Percentiles rank a stretch among this genome's conserved stretches.
Evolutionary conservation across 2,113 vertebrate genomes (phyloP).

Genomic region (Ageneiosus marmoratus): DNA sequence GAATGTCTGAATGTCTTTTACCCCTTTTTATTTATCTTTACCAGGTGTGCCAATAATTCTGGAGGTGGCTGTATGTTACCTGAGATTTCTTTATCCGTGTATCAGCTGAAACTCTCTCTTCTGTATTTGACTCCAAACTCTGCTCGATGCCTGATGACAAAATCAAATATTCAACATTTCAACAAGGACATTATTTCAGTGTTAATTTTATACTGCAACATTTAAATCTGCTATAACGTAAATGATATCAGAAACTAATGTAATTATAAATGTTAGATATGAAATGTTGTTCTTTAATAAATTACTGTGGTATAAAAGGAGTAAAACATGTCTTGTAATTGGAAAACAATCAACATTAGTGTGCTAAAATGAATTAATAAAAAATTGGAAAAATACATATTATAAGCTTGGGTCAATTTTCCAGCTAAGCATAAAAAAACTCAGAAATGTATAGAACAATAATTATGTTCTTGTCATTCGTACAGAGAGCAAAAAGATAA

Average conservation of each 20-base stretch:
- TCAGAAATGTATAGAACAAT: not conserved
- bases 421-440: not conserved
- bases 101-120: constrained; percentile 83
- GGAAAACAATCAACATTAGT: not conserved
- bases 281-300: not conserved
- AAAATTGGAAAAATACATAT: not conserved
- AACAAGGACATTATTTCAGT: not conserved
- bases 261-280: not conserved
- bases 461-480: not conserved
- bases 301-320: not conserved
- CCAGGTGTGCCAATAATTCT: too few relatives aligned
- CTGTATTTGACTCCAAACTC: constrained; percentile 70
- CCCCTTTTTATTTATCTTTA: too few relatives aligned
- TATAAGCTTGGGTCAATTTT: not conserved
- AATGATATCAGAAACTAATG: not conserved
- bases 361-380: not conserved
- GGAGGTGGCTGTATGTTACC: constrained; percentile 63
- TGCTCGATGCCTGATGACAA: constrained; percentile 68
- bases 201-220: not conserved
- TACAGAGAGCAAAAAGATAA: not conserved
- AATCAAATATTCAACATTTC: not conserved
- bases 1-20: too few relatives aligned
- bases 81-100: constrained; percentile 93
- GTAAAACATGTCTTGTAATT: not conserved
- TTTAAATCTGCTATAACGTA: not conserved